Evolutionary conservation across 92 coral and sea anemone genomes (phyloP).

Genomic region (Palythoa grandis): DNA sequence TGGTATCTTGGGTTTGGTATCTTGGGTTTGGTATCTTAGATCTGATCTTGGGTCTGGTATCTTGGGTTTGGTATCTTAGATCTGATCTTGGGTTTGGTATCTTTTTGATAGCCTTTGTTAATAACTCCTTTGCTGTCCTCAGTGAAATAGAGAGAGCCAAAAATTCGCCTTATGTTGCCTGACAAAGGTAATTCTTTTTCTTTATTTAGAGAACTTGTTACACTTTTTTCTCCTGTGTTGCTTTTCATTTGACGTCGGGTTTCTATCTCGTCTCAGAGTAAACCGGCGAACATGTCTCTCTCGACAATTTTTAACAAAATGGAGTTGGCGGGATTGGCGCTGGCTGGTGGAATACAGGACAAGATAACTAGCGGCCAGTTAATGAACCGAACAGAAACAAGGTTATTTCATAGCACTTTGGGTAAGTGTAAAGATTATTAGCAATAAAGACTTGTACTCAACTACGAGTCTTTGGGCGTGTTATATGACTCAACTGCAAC

Average conservation of each 20-base stretch:
- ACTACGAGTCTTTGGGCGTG: too few relatives aligned
- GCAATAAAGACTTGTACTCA: too few relatives aligned
- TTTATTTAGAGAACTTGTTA: neutral
- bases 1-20: too few relatives aligned
- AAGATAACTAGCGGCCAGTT: slow-evolving; percentile 23
- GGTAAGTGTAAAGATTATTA: slow-evolving; percentile 31
- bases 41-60: too few relatives aligned
- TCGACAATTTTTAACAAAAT: slow-evolving; percentile 27
- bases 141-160: too few relatives aligned
- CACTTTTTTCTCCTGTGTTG: neutral
- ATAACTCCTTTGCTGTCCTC: too few relatives aligned
- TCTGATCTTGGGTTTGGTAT: too few relatives aligned
- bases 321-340: slow-evolving; percentile 28
- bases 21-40: too few relatives aligned
- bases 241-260: neutral
- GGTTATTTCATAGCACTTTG: slow-evolving; percentile 23
- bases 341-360: slow-evolving; percentile 8
- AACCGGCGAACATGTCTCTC: slow-evolving; percentile 47
- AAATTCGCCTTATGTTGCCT: neutral
- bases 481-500: too few relatives aligned
- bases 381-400: slow-evolving; percentile 17
- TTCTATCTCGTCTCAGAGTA: slow-evolving; percentile 38
- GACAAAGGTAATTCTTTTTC: too few relatives aligned
- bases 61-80: too few relatives aligned
- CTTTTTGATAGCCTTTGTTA: too few relatives aligned